Percentiles rank a stretch among this genome's conserved stretches.
phyloP scores from a whole-genome alignment of 2,113 vertebrate species.

The Microcebus ravelobensis region DNA sequence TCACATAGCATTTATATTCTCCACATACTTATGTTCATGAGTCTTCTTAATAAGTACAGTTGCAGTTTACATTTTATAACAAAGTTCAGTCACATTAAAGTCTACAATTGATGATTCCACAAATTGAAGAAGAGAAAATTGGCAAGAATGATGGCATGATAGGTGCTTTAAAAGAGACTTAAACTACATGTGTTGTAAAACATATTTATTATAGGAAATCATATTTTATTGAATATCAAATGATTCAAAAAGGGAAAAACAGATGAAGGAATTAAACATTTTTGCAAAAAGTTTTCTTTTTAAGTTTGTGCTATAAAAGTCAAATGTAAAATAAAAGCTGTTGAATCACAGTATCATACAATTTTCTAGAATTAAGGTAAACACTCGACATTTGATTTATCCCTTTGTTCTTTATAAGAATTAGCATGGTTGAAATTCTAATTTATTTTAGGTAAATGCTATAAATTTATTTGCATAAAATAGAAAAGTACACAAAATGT shows the following conservation, averaged over 20 bases:
- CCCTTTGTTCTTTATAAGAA: neutral
- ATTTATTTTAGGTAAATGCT: constrained; percentile 1
- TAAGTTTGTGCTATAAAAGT: neutral
- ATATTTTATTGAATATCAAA: neutral
- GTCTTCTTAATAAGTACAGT: neutral
- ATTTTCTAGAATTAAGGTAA: constrained; percentile 1
- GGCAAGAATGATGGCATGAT: neutral
- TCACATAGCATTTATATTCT: neutral
- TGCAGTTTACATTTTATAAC: neutral
- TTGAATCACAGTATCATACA: neutral
- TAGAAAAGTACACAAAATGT: neutral
- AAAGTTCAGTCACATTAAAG: neutral
- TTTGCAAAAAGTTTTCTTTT: neutral
- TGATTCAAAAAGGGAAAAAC: constrained; percentile 25
- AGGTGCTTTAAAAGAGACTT: neutral
- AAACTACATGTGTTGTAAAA: neutral
- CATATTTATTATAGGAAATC: too few species aligned
- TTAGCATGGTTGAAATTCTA: neutral
- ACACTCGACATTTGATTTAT: neutral
- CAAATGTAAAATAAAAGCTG: neutral
- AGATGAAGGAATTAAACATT: neutral
- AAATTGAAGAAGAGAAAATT: constrained; percentile 18
- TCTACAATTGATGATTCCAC: neutral
- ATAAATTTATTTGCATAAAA: neutral
- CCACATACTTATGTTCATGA: neutral